phyloP scores from a whole-genome alignment of 2,113 vertebrate species.

The Nothocercus nigrocapillus region DNA sequence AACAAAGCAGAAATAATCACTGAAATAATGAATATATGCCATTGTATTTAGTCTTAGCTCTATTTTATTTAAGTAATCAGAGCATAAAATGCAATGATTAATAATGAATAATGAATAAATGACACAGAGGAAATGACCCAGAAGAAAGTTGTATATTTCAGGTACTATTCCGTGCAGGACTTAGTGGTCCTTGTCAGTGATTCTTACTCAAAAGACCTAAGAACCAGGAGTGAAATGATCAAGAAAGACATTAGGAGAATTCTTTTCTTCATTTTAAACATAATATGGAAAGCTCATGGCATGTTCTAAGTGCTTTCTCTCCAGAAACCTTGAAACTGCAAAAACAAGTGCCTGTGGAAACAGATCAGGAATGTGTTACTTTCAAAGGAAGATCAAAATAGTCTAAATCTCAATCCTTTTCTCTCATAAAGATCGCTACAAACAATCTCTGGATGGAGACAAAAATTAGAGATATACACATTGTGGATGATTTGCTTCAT shows the following conservation, averaged over 20 bases:
- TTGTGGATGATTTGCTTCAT: not conserved
- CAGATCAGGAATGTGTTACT: not conserved
- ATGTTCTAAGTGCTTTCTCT: not conserved
- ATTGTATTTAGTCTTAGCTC: not conserved
- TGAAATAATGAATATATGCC: not conserved
- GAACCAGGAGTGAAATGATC: not conserved
- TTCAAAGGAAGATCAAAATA: not conserved
- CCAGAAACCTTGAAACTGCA: not conserved
- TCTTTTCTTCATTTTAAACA: not conserved
- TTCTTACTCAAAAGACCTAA: not conserved
- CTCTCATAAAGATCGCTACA: not conserved
- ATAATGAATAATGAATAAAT: conserved; percentile 10
- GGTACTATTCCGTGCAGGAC: not conserved
- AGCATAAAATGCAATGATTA: conserved; percentile 1
- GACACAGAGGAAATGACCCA: not conserved
- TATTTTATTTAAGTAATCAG: not conserved
- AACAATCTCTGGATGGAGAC: not conserved
- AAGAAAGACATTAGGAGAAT: not conserved
- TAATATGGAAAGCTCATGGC: not conserved
- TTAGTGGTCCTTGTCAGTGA: not conserved
- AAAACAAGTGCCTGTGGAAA: not conserved
- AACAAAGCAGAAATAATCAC: not conserved
- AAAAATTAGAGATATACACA: not conserved
- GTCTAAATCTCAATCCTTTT: not conserved
- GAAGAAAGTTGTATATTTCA: not conserved